Percentiles rank a stretch among this genome's conserved stretches.
These are phyloP conservation scores for Melipona quadrifasciata DNA, from an alignment of 1,140 invertebrate species.

Conservation along the genomic window DNA sequence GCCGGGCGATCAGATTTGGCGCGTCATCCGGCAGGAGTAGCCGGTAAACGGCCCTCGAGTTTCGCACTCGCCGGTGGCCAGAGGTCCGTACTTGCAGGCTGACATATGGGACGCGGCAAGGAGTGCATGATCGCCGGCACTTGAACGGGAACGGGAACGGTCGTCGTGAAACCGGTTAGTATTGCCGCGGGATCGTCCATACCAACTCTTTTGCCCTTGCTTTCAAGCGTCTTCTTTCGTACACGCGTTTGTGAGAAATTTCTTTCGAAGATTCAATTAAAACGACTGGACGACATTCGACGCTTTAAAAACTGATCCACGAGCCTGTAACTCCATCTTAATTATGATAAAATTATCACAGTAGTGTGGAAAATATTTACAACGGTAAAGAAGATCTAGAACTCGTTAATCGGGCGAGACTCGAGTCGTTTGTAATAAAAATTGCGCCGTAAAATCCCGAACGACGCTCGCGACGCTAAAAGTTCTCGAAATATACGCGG, in stretches of 20 bases:
- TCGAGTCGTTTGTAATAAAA: too few relatives aligned
- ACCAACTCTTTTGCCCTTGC: conserved; percentile 17
- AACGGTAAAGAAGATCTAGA: too few relatives aligned
- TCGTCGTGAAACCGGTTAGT: conserved; percentile 25
- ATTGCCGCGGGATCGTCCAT: conserved; percentile 3
- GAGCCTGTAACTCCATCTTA: too few relatives aligned
- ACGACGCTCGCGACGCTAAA: neutral
- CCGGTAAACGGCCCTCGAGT: conserved; percentile 24
- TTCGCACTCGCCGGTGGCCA: conserved; percentile 15
- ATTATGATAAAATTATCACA: too few relatives aligned
- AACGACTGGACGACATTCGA: too few relatives aligned
- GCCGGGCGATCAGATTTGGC: conserved; percentile 1
- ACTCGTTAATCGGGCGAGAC: too few relatives aligned
- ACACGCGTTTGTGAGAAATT: too few relatives aligned
- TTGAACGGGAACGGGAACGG: neutral
- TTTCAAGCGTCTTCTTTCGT: neutral
- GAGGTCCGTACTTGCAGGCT: neutral
- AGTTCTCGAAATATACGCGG: neutral
- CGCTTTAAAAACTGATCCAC: too few relatives aligned
- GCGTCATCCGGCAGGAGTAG: conserved; percentile 28
- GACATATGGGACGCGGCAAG: conserved; percentile 61
- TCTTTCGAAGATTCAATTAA: too few relatives aligned
- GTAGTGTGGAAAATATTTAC: too few relatives aligned
- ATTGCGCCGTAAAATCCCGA: too few relatives aligned
- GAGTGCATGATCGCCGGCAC: conserved; percentile 14